Evolutionary conservation across 2,113 vertebrate genomes (phyloP).

Genomic region (Cryptotis parvus): DNA sequence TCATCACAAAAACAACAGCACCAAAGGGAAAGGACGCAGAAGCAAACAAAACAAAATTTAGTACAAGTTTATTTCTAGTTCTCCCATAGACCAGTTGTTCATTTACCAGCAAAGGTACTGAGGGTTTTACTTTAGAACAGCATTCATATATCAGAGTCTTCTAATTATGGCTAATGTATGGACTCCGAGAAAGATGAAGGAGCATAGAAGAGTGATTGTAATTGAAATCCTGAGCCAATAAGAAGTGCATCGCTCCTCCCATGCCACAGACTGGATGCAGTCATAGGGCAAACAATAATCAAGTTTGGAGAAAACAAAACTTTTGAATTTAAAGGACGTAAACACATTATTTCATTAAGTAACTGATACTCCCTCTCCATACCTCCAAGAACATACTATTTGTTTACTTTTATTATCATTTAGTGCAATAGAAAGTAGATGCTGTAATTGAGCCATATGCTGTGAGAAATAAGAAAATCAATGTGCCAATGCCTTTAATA

Average conservation of each 20-base stretch:
- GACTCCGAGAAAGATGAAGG: background rate
- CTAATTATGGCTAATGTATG: too few relatives aligned
- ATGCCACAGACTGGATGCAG: background rate
- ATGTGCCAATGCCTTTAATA: too few relatives aligned
- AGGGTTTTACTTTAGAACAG: background rate
- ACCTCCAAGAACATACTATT: background rate
- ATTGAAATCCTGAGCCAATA: background rate
- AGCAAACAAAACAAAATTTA: background rate
- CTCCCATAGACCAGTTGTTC: background rate
- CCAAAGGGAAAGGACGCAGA: too few relatives aligned
- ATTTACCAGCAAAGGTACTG: background rate
- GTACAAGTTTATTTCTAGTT: background rate
- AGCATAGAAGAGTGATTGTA: background rate
- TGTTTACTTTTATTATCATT: background rate
- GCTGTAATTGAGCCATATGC: background rate
- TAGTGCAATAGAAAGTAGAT: background rate
- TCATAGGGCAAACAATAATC: background rate
- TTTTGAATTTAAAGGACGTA: background rate
- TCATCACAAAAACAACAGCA: too few relatives aligned
- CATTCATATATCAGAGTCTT: background rate
- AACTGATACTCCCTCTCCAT: background rate
- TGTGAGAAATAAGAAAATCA: background rate
- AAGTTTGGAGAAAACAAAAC: background rate
- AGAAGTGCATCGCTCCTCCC: background rate
- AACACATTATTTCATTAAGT: background rate